Evolutionary conservation across 2,113 vertebrate genomes (phyloP).

Genomic region (Odocoileus virginianus): DNA sequence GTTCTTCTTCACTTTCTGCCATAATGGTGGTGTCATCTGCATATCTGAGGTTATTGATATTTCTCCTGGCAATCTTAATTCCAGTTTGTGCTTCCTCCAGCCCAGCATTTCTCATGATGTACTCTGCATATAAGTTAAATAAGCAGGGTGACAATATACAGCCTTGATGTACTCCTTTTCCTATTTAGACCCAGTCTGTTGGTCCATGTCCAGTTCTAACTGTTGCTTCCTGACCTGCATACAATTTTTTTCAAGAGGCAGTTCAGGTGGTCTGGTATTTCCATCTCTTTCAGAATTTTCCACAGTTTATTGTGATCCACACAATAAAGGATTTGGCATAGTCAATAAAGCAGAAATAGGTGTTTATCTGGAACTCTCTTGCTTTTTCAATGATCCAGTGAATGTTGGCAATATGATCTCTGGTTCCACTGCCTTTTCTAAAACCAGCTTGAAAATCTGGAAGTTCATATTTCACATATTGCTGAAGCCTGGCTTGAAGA

Average conservation of each 20-base stretch:
- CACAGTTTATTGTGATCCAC: too few relatives aligned
- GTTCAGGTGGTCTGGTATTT: not conserved
- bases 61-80: accelerated
- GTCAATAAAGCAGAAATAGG: too few relatives aligned
- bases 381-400: accelerated
- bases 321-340: too few relatives aligned
- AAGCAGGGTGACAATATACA: not conserved
- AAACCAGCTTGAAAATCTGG: not conserved
- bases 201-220: not conserved
- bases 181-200: not conserved
- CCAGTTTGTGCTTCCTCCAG: not conserved
- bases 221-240: not conserved
- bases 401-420: not conserved
- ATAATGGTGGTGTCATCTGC: not conserved
- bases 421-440: not conserved
- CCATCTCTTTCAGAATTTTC: too few relatives aligned
- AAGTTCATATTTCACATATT: not conserved
- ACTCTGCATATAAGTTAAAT: not conserved
- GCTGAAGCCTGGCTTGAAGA: not conserved
- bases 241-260: not conserved
- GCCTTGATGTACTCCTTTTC: accelerated
- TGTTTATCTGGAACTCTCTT: too few relatives aligned
- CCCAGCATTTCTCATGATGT: not conserved
- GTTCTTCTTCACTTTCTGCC: not conserved
- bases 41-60: not conserved